Percentiles rank a stretch among this genome's conserved stretches.
These are phyloP conservation scores for Diabrotica balteata DNA, from an alignment of 2,888 invertebrate genomes.

Conservation along the genomic window DNA sequence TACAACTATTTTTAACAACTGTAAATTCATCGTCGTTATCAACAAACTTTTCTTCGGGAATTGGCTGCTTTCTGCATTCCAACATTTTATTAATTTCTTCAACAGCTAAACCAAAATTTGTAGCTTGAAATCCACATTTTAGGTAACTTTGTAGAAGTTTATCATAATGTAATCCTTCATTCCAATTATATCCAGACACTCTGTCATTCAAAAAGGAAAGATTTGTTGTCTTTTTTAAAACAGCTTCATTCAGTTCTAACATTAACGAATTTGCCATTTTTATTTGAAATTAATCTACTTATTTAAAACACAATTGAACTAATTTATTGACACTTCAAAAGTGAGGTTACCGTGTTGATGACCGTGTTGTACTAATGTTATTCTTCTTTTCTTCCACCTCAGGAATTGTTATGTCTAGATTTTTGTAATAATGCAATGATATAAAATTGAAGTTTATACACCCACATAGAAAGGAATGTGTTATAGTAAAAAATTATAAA, in stretches of 20 bases:
- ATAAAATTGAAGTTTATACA: no score
- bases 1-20: constrained; percentile 80
- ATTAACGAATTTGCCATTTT: constrained; percentile 33
- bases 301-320: no score
- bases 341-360: no score
- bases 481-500: no score
- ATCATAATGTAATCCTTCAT: constrained; percentile 85
- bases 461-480: no score
- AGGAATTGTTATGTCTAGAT: no score
- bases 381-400: no score
- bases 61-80: constrained; percentile 72
- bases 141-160: constrained; percentile 81
- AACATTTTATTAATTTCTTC: constrained; percentile 93
- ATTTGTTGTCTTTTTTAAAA: constrained; percentile 52
- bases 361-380: no score
- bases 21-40: constrained; percentile 84
- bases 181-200: constrained; percentile 93
- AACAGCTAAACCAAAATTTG: constrained; percentile 90
- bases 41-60: constrained; percentile 71
- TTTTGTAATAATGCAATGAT: no score
- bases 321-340: no score
- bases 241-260: constrained; percentile 43
- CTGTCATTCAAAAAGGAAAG: constrained; percentile 54
- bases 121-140: constrained; percentile 95
- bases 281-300: neutral